Base-by-base conservation (phyloP, 2,888 invertebrate species). In the Drosophila algonquin region DNA sequence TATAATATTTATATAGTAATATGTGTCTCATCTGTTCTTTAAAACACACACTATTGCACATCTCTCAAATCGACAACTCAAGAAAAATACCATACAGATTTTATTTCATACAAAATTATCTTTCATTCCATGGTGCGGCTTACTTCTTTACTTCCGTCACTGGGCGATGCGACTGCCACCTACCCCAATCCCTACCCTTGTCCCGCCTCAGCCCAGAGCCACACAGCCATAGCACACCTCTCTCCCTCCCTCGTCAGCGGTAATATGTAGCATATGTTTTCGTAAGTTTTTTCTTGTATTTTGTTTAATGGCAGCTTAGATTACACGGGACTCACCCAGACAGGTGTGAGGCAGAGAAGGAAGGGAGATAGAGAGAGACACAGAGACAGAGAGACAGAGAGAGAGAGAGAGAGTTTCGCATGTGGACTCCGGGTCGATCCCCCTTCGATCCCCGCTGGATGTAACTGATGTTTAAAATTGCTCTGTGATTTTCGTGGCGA, bases 401-500 rank as follows among this genome's bases (percentile, higher is more conserved):
- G 65, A 35, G 64, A 44, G 53, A 30, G 59, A 73, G 68, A 79
- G 65, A 83, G 70, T 74, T 73, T 79, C 80, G 82, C 85, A 87
- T 87, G 75, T 81, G 81, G 80, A 58, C 57, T 63, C 59, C 57
- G 70, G 85, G 63, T 70, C 71, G 73, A 55, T 27, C 63, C 46
- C 46, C 40, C 52, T 61, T 35, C 30, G 21, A 8, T 10, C 44
- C 46, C 45, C 8, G 2, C 30, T 40, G 57, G 70, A 62, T 85
- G 87, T 87, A 84, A 87, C 87, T 82, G 85, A 84, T 84, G 83
- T 84, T 87, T 77, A 73, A 85, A 85, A 85, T 85, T 85, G 85
- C 88, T 86, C 88, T 85, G 88, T 88, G 87, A 87, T 89, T 87
- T 87, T 87, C 89, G 86, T 89, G 89, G 85, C 87, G 89, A 88